Evolutionary conservation across 2,888 invertebrate species (phyloP), one percentile per base, ranked within the genome.

Genomic region (Phorcus lineatus): DNA sequence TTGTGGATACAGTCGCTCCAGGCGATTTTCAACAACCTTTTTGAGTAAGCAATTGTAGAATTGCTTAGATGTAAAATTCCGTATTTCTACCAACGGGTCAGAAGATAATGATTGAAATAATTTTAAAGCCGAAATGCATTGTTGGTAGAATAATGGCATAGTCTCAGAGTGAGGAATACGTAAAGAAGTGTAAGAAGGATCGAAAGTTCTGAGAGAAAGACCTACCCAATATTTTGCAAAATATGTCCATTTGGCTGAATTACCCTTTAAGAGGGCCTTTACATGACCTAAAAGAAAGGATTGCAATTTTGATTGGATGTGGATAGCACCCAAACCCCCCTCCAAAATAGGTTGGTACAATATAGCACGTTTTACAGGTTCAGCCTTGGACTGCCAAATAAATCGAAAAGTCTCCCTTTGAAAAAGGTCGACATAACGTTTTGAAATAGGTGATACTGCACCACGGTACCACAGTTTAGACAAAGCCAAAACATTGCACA

Each of bases 141-240:
- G 13, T 53, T 16, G 36, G 24, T 81, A 81, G 57, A 81, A 81
- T 3, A 76, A 22, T 7, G 81, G 81, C 28, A 79, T 52, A 52
- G 40, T 19, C 24, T 82, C 82, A 62, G 77, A 80, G 54, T 80
- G 77, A 11, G 80, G 80, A 17, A 78, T 22, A 11, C 53, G 24
- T 54, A 70, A 62, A 74, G 40, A 54, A 57, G 70, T 40, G 47
- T 79, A 66, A 7, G 19, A 24, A n/a, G 70, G 53, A 55, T 78
- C 66, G n/a, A 66, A 36, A 13, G 52, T 24, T 54, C 77, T 28
- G 17, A 83, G 55, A 28, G 74, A 66, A 28, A 83, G 47, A 16
- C 83, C 81, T 52, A 83, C 66, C 83, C 81, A 83, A 66, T 83
- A 81, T 75, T 81, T 79, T 19, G 83, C 80, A 78, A 83, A 81